phyloP scores from a whole-genome alignment of 2,113 vertebrate genomes.

The Paramormyrops kingsleyae region DNA sequence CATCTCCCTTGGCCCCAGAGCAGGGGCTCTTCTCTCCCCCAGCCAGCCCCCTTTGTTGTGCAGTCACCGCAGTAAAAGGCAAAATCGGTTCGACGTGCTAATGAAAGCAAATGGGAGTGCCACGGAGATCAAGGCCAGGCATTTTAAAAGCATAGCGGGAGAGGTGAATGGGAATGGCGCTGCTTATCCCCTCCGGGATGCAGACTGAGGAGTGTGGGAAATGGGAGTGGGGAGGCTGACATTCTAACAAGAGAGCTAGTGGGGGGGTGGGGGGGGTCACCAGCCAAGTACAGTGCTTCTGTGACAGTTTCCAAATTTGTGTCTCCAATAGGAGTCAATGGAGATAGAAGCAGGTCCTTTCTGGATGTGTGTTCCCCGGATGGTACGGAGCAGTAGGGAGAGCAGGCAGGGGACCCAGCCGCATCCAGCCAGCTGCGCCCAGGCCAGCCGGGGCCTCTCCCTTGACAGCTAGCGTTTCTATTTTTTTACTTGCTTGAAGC shows the following conservation, averaged over 20 bases:
- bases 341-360: neutral
- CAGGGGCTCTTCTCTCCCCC: neutral
- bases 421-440: conserved; percentile 4
- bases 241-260: conserved; percentile 51
- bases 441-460: neutral
- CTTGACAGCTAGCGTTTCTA: neutral
- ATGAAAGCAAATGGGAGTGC: conserved; percentile 22
- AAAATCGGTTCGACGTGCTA: conserved; percentile 14
- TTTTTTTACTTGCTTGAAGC: conserved; percentile 2
- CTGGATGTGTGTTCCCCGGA: neutral
- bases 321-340: neutral
- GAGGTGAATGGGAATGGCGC: conserved; percentile 50
- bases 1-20: neutral
- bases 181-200: conserved; percentile 23
- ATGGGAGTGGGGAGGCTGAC: conserved; percentile 46
- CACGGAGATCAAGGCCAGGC: conserved; percentile 18
- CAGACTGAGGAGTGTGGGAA: conserved; percentile 58
- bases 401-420: conserved; percentile 7
- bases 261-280: conserved; percentile 16
- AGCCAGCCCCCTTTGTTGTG: conserved; percentile 14
- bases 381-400: neutral
- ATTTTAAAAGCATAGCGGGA: conserved; percentile 19
- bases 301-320: neutral
- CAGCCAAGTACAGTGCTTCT: neutral
- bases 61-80: conserved; percentile 15